Conservation (phyloP, 2,797 vertebrate species). For the Centropyge bicolor region DNA sequence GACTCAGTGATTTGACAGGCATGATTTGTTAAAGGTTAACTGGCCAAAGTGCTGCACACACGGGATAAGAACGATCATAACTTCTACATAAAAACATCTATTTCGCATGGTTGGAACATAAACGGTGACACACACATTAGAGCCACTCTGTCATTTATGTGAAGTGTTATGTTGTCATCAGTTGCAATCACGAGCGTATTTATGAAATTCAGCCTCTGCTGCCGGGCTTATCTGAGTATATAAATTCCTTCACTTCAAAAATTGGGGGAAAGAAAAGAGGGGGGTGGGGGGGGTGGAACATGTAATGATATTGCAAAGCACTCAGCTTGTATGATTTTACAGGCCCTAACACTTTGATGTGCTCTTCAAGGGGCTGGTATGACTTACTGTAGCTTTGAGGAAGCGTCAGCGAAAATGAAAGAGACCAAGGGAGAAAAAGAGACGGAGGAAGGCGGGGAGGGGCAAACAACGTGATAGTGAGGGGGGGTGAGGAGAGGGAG, state of each 20-base stretch:
- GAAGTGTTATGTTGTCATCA: slow-evolving; percentile 60
- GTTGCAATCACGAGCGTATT: slow-evolving; percentile 58
- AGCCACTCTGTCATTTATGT: slow-evolving; percentile 23
- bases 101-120: slow-evolving; percentile 14
- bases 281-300: slow-evolving; percentile 34
- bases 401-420: slow-evolving; percentile 71
- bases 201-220: slow-evolving; percentile 52
- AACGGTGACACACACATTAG: slow-evolving; percentile 17
- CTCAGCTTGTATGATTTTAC: slow-evolving; percentile 78
- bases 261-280: slow-evolving; percentile 13
- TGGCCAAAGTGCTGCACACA: slow-evolving; percentile 20
- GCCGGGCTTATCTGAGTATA: slow-evolving; percentile 37
- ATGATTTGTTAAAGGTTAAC: slow-evolving; percentile 14
- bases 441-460: slow-evolving; percentile 39
- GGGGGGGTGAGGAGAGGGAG: slow-evolving; percentile 48
- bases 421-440: slow-evolving; percentile 49
- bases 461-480: slow-evolving; percentile 49
- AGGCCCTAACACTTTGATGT: slow-evolving; percentile 79
- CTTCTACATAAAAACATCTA: not conserved
- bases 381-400: slow-evolving; percentile 79
- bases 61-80: not conserved
- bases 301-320: slow-evolving; percentile 80
- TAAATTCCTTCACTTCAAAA: slow-evolving; percentile 51
- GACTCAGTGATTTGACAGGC: not conserved
- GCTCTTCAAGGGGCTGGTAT: slow-evolving; percentile 78